Percentiles rank a stretch among this genome's conserved stretches.
These are phyloP conservation scores for Murina feae DNA, from an alignment of 2,113 vertebrate genomes.

Conservation along the genomic window DNA sequence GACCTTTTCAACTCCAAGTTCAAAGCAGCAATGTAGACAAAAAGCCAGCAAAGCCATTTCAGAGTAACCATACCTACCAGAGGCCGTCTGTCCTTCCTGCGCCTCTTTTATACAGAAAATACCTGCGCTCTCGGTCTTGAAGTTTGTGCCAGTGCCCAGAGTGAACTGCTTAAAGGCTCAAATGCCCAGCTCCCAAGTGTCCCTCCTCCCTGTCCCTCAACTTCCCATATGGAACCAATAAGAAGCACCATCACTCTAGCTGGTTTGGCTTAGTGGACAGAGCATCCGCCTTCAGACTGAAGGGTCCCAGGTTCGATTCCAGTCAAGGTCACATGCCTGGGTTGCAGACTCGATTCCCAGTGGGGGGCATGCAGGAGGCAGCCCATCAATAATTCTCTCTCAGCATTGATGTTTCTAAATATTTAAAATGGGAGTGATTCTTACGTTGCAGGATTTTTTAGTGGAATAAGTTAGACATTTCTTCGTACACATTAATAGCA, in stretches of 20 bases:
- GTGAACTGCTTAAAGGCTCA: neutral
- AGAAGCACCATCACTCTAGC: neutral
- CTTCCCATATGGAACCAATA: neutral
- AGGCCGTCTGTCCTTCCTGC: neutral
- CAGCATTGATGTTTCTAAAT: too few species aligned
- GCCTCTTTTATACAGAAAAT: constrained; percentile 55
- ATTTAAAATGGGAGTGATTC: neutral
- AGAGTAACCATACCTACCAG: constrained; percentile 37
- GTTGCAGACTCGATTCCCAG: too few species aligned
- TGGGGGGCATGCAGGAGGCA: too few species aligned
- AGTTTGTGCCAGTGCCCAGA: neutral
- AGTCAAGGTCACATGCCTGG: too few species aligned
- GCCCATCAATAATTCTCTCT: too few species aligned
- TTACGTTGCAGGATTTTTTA: neutral
- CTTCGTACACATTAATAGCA: neutral
- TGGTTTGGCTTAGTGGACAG: too few species aligned
- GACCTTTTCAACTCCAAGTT: constrained; percentile 44
- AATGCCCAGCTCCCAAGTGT: neutral
- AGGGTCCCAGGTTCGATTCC: too few species aligned
- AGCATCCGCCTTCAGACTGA: too few species aligned
- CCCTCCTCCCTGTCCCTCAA: neutral
- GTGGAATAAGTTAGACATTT: neutral
- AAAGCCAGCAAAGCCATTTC: constrained; percentile 52
- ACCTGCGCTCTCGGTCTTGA: constrained; percentile 43
- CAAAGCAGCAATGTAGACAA: constrained; percentile 44